Evolutionary conservation across 1,140 invertebrate species (phyloP).

Genomic region (Panulirus ornatus): DNA sequence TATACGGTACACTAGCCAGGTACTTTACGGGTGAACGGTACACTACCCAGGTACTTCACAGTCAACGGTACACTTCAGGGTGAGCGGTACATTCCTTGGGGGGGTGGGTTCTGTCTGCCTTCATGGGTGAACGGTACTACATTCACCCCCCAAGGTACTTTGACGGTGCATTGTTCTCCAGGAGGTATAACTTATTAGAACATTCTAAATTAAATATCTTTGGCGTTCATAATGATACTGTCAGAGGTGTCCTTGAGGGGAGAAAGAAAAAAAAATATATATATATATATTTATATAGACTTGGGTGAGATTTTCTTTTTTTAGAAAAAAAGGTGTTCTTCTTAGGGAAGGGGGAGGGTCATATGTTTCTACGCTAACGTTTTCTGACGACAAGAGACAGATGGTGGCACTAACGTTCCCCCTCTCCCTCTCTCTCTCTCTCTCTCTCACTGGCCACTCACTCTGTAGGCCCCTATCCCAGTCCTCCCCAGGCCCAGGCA

Average conservation of each 20-base stretch:
- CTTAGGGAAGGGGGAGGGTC: conserved; percentile 5
- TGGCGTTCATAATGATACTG: conserved; percentile 46
- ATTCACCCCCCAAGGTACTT: too few species aligned
- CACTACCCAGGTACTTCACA: too few species aligned
- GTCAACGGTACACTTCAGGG: too few species aligned
- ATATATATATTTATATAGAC: not conserved
- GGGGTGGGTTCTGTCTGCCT: too few species aligned
- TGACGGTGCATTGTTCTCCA: too few species aligned
- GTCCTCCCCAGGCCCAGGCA: not conserved
- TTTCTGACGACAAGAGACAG: conserved; percentile 19
- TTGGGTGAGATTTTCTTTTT: conserved; percentile 9
- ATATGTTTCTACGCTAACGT: not conserved
- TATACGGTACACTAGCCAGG: too few species aligned
- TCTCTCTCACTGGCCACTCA: conserved; percentile 18
- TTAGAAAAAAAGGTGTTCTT: conserved; percentile 21
- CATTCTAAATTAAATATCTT: conserved; percentile 69
- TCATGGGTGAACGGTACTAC: too few species aligned
- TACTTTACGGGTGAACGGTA: too few species aligned
- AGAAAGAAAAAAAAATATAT: not conserved
- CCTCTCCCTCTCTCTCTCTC: not conserved
- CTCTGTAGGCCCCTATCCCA: not conserved
- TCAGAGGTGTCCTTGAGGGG: conserved; percentile 12
- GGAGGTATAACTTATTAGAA: conserved; percentile 59
- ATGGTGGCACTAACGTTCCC: conserved; percentile 14
- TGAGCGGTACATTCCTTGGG: too few species aligned